phyloP scores from a whole-genome alignment of 2,113 vertebrate genomes.

The Trogon melanurus region DNA sequence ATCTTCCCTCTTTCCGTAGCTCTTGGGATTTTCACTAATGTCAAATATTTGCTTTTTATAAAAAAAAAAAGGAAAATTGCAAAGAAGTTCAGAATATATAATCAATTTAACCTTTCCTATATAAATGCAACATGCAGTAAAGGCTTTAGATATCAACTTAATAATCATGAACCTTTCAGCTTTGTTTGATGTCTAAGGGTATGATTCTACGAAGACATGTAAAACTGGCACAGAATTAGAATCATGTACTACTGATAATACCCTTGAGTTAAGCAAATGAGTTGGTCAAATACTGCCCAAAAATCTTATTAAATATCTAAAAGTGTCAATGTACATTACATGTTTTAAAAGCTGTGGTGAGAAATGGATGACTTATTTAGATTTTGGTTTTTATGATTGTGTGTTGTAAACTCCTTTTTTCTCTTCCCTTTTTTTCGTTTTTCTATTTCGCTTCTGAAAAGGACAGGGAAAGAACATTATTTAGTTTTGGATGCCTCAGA shows the following conservation, averaged over 20 bases:
- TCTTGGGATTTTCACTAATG: neutral
- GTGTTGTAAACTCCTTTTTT: neutral
- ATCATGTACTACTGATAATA: neutral
- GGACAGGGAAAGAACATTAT: neutral
- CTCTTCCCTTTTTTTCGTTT: neutral
- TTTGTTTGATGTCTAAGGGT: neutral
- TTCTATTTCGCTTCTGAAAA: neutral
- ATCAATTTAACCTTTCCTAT: neutral
- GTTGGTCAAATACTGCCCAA: neutral
- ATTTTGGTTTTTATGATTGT: neutral
- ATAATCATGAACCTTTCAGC: neutral
- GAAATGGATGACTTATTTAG: neutral
- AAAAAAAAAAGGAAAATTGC: neutral
- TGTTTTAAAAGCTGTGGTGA: neutral
- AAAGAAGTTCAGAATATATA: neutral
- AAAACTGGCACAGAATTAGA: neutral
- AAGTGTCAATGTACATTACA: neutral
- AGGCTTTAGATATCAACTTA: neutral
- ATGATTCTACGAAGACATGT: neutral
- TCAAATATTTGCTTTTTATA: neutral
- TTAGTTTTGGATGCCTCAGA: neutral
- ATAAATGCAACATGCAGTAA: neutral
- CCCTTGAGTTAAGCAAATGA: neutral
- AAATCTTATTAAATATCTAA: neutral
- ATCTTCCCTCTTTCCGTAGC: neutral